A percentile compares a stretch with the other conserved stretches of the same genome.
Evolutionary conservation across 1,140 invertebrate species (phyloP).

Genomic region (Conus betulinus): DNA sequence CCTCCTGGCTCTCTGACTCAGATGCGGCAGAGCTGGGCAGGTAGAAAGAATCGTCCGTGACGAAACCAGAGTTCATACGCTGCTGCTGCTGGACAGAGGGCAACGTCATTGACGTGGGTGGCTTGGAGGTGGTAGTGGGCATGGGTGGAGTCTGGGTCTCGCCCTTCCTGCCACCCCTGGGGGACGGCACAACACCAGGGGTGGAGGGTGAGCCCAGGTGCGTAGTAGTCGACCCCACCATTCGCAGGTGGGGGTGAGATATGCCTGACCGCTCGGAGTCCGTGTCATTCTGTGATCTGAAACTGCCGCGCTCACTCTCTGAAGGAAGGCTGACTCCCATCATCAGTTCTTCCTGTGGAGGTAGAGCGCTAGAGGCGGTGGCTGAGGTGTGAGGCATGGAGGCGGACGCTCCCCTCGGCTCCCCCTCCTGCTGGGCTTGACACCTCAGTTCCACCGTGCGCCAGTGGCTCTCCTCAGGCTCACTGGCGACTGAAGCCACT

Average conservation of each 20-base stretch:
- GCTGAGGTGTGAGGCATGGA: constrained; percentile 17
- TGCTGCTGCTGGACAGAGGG: constrained; percentile 29
- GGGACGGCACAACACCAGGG: background rate
- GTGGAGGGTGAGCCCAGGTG: constrained; percentile 7
- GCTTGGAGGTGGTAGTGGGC: constrained; percentile 9
- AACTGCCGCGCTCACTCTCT: constrained; percentile 56
- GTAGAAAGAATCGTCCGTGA: constrained; percentile 49
- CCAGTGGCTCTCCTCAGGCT: constrained; percentile 55
- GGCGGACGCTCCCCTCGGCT: constrained; percentile 43
- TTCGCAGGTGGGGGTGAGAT: constrained; percentile 35
- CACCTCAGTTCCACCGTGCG: constrained; percentile 42
- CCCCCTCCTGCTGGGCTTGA: constrained; percentile 27
- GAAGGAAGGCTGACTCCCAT: constrained; percentile 62
- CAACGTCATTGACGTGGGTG: constrained; percentile 41
- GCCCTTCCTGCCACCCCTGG: background rate
- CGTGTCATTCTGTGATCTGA: constrained; percentile 68
- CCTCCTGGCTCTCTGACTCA: constrained; percentile 33
- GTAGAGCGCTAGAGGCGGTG: background rate
- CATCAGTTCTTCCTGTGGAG: constrained; percentile 44
- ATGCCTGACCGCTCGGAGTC: constrained; percentile 57
- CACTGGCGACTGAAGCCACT: constrained; percentile 2
- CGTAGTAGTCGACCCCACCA: constrained; percentile 23
- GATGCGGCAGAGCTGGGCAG: constrained; percentile 46
- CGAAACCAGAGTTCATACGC: constrained; percentile 19
- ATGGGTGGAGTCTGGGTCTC: constrained; percentile 4